Evolutionary conservation across 2,888 invertebrate genomes (phyloP).

Genomic region (Dugesia japonica): DNA sequence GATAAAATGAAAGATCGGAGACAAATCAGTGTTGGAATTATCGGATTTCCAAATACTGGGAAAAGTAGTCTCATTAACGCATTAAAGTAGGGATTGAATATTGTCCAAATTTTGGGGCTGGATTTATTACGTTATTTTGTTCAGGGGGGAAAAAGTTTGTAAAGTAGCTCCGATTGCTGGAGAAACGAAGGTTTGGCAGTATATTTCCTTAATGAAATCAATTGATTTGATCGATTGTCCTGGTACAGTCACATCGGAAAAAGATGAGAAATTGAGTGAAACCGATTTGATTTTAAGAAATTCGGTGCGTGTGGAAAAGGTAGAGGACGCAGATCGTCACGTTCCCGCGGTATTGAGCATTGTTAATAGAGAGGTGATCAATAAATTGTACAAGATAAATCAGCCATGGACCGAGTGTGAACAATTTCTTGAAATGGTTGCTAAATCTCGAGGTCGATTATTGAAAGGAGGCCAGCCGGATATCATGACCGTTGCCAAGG

Average conservation of each 20-base stretch:
- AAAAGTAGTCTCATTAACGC: constrained; percentile 97
- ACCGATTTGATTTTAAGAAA: constrained; percentile 41
- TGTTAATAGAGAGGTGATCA: constrained; percentile 71
- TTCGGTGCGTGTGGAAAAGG: constrained; percentile 69
- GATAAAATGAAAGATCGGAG: constrained; percentile 73
- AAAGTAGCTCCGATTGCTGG: constrained; percentile 95
- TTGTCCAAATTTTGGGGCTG: no score
- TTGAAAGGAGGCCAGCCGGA: constrained; percentile 94
- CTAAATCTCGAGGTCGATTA: constrained; percentile 69
- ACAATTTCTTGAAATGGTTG: constrained; percentile 79
- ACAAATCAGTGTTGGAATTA: constrained; percentile 93
- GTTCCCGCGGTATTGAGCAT: constrained; percentile 68
- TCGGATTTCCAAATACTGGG: constrained; percentile 96
- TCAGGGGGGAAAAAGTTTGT: constrained; percentile 66
- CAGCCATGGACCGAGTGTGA: constrained; percentile 48
- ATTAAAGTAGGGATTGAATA: constrained; percentile 63
- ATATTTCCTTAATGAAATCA: constrained; percentile 85
- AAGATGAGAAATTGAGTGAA: constrained; percentile 54
- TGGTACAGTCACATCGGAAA: constrained; percentile 67
- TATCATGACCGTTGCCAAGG: constrained; percentile 67
- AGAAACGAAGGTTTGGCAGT: constrained; percentile 78
- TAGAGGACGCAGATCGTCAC: constrained; percentile 84
- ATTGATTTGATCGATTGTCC: constrained; percentile 97
- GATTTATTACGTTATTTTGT: no score
- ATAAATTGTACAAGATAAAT: constrained; percentile 64